These are phyloP conservation scores for Crenichthys baileyi DNA, from an alignment of 2,797 vertebrate genomes.

Conservation along the genomic window DNA sequence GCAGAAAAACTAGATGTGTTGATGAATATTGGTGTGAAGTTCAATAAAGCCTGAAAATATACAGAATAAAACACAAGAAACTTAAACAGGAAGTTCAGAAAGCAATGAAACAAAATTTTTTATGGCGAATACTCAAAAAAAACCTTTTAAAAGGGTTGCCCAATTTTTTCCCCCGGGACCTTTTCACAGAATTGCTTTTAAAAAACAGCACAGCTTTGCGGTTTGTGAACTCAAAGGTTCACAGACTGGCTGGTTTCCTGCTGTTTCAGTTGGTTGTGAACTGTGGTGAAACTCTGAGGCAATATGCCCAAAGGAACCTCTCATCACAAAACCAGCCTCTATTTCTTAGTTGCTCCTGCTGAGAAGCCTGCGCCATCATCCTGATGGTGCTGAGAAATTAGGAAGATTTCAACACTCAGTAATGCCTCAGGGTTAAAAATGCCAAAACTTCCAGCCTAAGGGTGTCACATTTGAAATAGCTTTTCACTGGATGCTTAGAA, in stretches of 20 bases:
- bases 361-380: constrained; percentile 13
- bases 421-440: constrained; percentile 33
- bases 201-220: not conserved
- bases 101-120: not conserved
- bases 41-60: not conserved
- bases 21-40: not conserved
- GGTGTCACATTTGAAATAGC: constrained; percentile 17
- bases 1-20: not conserved
- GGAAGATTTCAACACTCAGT: constrained; percentile 21
- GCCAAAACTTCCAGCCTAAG: constrained; percentile 38
- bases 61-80: not conserved
- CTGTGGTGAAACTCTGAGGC: not conserved
- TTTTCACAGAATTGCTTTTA: not conserved
- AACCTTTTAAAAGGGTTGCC: not conserved
- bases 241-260: not conserved
- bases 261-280: not conserved
- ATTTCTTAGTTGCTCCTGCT: not conserved
- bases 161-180: no score
- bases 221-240: constrained; percentile 3
- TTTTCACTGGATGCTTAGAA: constrained; percentile 51
- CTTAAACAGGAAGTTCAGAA: not conserved
- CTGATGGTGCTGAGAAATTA: constrained; percentile 21
- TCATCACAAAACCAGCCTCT: not conserved
- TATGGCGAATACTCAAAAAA: not conserved
- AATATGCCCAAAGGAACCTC: not conserved